Evolutionary conservation across 2,113 vertebrate genomes (phyloP).

Genomic region (Percina caprodes): DNA sequence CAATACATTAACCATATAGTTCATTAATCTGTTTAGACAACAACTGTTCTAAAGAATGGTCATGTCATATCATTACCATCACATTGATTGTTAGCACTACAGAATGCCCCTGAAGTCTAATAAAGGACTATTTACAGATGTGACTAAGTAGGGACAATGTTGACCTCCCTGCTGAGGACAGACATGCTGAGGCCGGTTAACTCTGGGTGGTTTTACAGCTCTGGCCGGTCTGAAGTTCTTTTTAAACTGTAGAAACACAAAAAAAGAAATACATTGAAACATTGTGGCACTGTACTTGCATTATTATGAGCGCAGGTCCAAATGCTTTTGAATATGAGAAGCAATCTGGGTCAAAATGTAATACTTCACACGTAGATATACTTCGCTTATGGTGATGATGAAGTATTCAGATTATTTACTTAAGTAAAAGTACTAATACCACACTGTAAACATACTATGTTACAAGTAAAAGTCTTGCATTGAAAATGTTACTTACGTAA

Average conservation of each 20-base stretch:
- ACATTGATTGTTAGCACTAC: background rate
- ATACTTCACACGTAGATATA: too few species aligned
- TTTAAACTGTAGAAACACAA: conserved; percentile 56
- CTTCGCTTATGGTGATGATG: too few species aligned
- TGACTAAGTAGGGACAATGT: conserved; percentile 20
- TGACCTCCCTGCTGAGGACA: background rate
- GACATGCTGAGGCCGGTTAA: background rate
- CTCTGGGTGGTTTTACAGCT: background rate
- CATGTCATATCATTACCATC: background rate
- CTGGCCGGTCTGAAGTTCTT: conserved; percentile 30
- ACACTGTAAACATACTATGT: too few species aligned
- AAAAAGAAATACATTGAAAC: background rate
- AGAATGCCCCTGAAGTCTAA: background rate
- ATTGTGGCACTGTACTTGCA: background rate
- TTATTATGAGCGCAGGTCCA: background rate
- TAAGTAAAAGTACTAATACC: too few species aligned
- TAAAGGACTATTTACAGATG: background rate
- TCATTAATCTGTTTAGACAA: too few species aligned
- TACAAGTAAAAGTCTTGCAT: too few species aligned
- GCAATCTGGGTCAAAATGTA: too few species aligned
- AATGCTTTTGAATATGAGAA: background rate
- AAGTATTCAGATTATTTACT: too few species aligned
- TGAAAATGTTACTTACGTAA: too few species aligned
- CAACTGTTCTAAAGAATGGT: background rate
- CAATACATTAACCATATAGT: background rate